Percentiles rank a stretch among this genome's conserved stretches.
These are phyloP conservation scores for Schizopygopsis malacanthus DNA, from an alignment of 2,797 vertebrate species.

Conservation along the genomic window DNA sequence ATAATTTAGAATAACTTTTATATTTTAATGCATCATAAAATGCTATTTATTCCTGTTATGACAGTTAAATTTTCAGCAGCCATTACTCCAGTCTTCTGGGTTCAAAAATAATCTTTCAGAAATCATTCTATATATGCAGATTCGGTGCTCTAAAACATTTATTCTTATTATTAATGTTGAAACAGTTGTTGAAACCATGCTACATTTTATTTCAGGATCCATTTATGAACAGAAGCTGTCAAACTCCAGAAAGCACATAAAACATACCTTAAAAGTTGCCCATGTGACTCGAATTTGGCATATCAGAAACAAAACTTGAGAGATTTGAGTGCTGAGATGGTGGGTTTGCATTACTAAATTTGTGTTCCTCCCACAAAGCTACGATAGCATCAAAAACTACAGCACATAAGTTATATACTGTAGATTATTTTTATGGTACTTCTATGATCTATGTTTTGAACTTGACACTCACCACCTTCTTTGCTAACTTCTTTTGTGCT, in stretches of 20 bases:
- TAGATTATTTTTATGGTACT: neutral
- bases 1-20: neutral
- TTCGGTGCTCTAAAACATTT: neutral
- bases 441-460: constrained; percentile 3
- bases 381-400: neutral
- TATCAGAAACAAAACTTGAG: neutral
- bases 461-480: neutral
- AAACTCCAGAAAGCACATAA: neutral
- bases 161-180: neutral
- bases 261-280: neutral
- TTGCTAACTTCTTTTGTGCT: constrained; percentile 2
- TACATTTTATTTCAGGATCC: neutral
- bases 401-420: neutral
- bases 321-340: neutral
- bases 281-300: neutral
- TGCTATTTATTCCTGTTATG: neutral
- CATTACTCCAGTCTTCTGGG: neutral
- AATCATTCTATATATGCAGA: neutral
- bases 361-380: neutral
- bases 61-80: neutral
- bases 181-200: neutral
- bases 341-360: neutral
- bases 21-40: neutral
- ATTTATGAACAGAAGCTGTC: neutral
- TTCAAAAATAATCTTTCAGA: neutral